Base-by-base conservation (phyloP, 2,113 vertebrate genomes). In the Tetrao urogallus region DNA sequence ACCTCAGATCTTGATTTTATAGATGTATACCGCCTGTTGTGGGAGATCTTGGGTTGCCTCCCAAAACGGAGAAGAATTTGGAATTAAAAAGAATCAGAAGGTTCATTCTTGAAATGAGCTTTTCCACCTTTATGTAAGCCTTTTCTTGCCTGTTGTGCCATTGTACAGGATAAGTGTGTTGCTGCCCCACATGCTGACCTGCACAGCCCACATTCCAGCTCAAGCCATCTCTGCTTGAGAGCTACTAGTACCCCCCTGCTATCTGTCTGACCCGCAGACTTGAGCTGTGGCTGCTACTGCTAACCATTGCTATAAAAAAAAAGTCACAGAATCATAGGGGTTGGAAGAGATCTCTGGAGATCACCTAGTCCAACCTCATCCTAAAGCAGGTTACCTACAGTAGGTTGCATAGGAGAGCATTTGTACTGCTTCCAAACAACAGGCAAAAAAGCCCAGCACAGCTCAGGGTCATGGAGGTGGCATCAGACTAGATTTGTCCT, bases 241-340 rank as follows among this genome's bases (percentile, higher is more conserved):
- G 73, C 48, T 36, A 75, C n/a, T 43, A 83, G 76, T 70, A 87
- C 22, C 86, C 54, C 36, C 81, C 63, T 85, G 86, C 84, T 84
- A 92, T 20, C 57, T 94, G 92, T 77, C 77, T 87, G 54, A 10
- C 18, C 74, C 83, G 57, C 77, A 94, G 65, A 30, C 24, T 72
- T 52, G 47, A 93, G 57, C 78, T 89, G 83, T 15, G 36, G 69
- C 66, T 54, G 61, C 64, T 86, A 12, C 92, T 86, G 45, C 52
- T 57, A 57, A 65, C 71, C 40, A 48, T 21, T 84, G 73, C 93
- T 92, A 92, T 78, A 88, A 93, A 73, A 45, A 42, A 43, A 32
- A 45, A 54, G 76, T 45, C 48, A 56, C 28, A 57, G 54, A 57
- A 19, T 57, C 17, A 56, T 17, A 30, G 30, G 54, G 54, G 54